A percentile compares a stretch with the other conserved stretches of the same genome.
These are phyloP conservation scores for Ophthalmolycus amberensis DNA, from an alignment of 2,113 vertebrate genomes.

Conservation along the genomic window DNA sequence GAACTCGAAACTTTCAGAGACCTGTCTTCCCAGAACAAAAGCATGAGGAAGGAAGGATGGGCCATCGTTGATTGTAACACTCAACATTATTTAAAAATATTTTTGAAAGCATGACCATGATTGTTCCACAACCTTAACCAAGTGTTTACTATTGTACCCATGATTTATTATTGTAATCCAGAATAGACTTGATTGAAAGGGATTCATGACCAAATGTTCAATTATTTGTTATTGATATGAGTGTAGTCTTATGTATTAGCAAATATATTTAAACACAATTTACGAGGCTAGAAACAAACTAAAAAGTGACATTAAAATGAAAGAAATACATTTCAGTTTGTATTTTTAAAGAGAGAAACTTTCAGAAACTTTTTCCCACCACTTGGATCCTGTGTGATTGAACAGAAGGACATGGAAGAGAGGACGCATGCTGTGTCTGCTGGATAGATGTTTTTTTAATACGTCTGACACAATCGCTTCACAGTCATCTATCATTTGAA, in stretches of 20 bases:
- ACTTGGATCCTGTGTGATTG: neutral
- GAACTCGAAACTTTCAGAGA: too few species aligned
- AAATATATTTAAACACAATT: neutral
- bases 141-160: too few species aligned
- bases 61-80: too few species aligned
- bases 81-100: too few species aligned
- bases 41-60: too few species aligned
- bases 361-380: neutral
- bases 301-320: neutral
- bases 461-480: neutral
- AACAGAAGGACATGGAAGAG: neutral
- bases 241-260: neutral
- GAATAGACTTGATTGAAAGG: too few species aligned
- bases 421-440: neutral
- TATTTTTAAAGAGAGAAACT: neutral
- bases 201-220: neutral
- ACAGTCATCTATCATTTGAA: conserved; percentile 16
- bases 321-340: neutral
- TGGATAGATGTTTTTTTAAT: neutral
- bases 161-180: too few species aligned
- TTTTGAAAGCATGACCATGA: too few species aligned
- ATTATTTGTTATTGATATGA: neutral
- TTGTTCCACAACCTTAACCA: too few species aligned
- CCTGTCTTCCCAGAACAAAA: too few species aligned
- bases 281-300: neutral